phyloP scores from a whole-genome alignment of 2,113 vertebrate genomes.

The Ailurus styani region DNA sequence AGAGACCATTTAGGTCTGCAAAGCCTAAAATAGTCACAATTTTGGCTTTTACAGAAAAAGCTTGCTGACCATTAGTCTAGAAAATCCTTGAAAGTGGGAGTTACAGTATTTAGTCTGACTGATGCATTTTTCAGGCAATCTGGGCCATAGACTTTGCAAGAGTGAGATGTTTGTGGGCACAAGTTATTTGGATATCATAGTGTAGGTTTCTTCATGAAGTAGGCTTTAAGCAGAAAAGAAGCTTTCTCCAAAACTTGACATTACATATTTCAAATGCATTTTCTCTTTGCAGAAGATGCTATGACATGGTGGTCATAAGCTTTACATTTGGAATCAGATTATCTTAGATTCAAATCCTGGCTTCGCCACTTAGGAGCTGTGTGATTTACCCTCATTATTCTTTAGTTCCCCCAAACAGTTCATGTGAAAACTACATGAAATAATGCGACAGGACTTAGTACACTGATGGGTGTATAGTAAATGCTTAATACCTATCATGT shows the following conservation, averaged over 20 bases:
- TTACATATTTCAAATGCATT: neutral
- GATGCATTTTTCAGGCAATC: neutral
- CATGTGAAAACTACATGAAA: neutral
- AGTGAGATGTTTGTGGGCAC: neutral
- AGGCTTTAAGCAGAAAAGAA: neutral
- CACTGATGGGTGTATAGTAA: neutral
- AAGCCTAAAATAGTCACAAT: neutral
- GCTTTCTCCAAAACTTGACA: neutral
- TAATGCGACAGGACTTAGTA: neutral
- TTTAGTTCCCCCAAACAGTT: neutral
- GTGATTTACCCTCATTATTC: neutral
- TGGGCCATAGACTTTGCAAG: neutral
- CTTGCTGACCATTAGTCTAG: neutral
- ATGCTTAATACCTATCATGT: neutral
- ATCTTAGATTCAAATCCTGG: neutral
- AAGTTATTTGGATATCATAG: neutral
- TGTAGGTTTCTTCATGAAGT: neutral
- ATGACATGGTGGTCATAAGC: neutral
- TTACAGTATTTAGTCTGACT: neutral
- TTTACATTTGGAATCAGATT: neutral
- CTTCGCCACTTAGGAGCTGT: neutral
- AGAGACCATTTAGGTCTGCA: neutral
- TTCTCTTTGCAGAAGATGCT: neutral
- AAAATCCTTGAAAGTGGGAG: neutral
- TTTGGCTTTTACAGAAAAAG: neutral